phyloP scores from a whole-genome alignment of 2,113 vertebrate species.

The Argyrosomus japonicus region DNA sequence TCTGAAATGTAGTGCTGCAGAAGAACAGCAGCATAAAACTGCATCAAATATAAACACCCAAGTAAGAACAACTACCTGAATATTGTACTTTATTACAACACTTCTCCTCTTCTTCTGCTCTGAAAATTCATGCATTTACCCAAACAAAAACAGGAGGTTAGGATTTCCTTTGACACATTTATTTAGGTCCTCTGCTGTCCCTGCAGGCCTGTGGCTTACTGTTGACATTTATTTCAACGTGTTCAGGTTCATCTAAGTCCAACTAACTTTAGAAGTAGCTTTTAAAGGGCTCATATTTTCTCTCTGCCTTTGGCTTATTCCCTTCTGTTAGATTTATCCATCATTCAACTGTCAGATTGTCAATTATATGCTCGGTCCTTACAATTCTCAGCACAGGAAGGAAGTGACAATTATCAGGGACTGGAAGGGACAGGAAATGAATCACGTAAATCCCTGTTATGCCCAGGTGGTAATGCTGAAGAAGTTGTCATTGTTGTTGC shows the following conservation, averaged over 20 bases:
- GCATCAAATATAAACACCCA: too few species aligned
- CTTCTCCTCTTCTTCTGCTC: too few species aligned
- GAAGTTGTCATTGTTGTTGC: conserved; percentile 4
- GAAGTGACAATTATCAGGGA: not conserved
- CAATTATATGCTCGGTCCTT: not conserved
- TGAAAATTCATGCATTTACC: not conserved
- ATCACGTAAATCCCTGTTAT: not conserved
- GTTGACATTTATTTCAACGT: conserved; percentile 45
- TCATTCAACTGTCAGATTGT: conserved; percentile 13
- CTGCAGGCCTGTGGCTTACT: conserved; percentile 26
- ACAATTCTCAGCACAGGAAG: not conserved
- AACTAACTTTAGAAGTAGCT: conserved; percentile 30
- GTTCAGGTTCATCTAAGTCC: conserved; percentile 29
- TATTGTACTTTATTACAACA: too few species aligned
- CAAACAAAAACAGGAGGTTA: not conserved
- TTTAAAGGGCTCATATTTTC: not conserved
- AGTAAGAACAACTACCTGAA: too few species aligned
- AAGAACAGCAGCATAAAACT: too few species aligned
- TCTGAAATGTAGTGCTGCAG: too few species aligned
- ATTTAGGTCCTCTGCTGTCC: conserved; percentile 17
- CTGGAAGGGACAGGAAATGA: not conserved
- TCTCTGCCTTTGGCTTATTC: conserved; percentile 3
- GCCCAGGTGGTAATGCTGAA: not conserved
- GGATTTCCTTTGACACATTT: conserved; percentile 18
- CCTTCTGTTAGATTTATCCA: conserved; percentile 9